These are phyloP conservation scores for Drosophila erecta DNA, from an alignment of 1,140 invertebrate species.

Conservation along the genomic window DNA sequence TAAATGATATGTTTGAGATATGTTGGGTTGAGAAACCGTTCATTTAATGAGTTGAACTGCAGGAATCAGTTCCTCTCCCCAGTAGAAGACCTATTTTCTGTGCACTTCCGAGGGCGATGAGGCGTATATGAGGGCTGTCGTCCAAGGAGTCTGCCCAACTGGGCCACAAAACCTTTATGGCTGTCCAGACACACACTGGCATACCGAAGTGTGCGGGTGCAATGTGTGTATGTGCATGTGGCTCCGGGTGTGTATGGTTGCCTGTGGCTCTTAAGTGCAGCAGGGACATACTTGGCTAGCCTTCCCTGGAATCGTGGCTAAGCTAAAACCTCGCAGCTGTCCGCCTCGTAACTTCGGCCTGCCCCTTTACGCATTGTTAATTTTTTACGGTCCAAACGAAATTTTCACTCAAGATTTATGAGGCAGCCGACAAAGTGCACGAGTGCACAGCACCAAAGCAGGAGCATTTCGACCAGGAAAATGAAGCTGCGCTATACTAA, in stretches of 20 bases:
- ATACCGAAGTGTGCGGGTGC: constrained; percentile 24
- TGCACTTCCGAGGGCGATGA: constrained; percentile 16
- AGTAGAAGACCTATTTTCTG: neutral
- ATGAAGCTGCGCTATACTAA: constrained; percentile 1
- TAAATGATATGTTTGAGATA: too few relatives aligned
- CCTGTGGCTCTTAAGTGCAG: constrained; percentile 45
- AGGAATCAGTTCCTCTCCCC: too few relatives aligned
- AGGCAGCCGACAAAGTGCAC: constrained; percentile 37
- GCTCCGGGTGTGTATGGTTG: neutral
- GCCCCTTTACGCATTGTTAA: constrained; percentile 61
- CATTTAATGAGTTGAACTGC: too few relatives aligned
- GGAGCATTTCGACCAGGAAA: neutral
- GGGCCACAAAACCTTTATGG: constrained; percentile 44
- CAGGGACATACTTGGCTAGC: constrained; percentile 45
- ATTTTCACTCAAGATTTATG: constrained; percentile 54
- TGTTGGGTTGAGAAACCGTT: too few relatives aligned
- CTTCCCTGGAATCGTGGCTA: constrained; percentile 31
- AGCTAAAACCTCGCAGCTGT: constrained; percentile 18
- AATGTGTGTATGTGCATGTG: constrained; percentile 1
- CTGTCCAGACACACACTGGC: constrained; percentile 9
- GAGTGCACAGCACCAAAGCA: constrained; percentile 9
- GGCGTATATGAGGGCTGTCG: constrained; percentile 10
- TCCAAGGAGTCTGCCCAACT: constrained; percentile 24
- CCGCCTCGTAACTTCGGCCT: constrained; percentile 38
- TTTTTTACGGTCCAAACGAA: constrained; percentile 65